Evolutionary conservation across 92 coral and sea anemone species (phyloP).

Genomic region (Pocillopora grandis): DNA sequence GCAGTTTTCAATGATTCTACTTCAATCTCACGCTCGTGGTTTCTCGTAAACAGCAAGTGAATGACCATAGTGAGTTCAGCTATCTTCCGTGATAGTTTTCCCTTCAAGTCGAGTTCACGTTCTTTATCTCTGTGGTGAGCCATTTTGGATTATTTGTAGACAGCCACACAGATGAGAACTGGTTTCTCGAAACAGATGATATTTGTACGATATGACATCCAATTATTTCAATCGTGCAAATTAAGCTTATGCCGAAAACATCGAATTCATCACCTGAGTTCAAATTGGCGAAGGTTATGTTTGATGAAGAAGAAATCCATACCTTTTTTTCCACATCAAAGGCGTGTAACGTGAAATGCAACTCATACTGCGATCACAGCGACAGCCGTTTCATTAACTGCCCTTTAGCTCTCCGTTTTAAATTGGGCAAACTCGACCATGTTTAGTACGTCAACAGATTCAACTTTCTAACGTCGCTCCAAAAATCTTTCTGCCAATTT

Average conservation of each 20-base stretch:
- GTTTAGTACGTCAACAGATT: too few species aligned
- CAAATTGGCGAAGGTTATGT: not conserved
- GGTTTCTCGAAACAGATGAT: not conserved
- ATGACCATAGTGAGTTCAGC: slow-evolving; percentile 95
- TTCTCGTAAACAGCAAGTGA: slow-evolving; percentile 90
- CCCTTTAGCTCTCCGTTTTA: too few species aligned
- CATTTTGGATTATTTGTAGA: slow-evolving; percentile 22
- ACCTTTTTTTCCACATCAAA: too few species aligned
- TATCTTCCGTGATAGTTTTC: slow-evolving; percentile 90
- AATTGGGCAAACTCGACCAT: too few species aligned
- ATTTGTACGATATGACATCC: not conserved
- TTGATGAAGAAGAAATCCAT: not conserved
- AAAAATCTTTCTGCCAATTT: not conserved
- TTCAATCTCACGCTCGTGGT: slow-evolving; percentile 95
- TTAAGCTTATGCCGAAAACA: not conserved
- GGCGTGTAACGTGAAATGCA: too few species aligned
- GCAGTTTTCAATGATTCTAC: slow-evolving; percentile 84
- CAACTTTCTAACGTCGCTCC: not conserved
- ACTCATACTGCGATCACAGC: too few species aligned
- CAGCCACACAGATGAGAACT: not conserved
- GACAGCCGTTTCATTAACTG: too few species aligned
- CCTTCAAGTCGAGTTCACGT: slow-evolving; percentile 66
- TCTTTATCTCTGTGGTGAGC: slow-evolving; percentile 42
- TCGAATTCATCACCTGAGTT: not conserved
- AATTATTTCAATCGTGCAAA: not conserved